phyloP scores from a whole-genome alignment of 2,888 invertebrate species.

The Candidula unifasciata region DNA sequence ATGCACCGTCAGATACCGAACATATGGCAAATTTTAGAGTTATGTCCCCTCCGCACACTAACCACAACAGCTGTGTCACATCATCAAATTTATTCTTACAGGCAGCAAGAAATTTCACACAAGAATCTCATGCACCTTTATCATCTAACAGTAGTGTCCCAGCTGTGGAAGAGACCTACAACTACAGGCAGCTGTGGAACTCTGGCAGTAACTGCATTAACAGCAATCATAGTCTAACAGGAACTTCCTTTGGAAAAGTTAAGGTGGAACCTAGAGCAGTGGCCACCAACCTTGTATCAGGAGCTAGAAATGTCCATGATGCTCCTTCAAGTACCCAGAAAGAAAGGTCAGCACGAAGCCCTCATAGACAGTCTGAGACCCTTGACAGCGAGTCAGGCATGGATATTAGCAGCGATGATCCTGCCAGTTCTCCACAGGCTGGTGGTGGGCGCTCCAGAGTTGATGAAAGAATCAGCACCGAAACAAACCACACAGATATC shows the following conservation, averaged over 20 bases:
- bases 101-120: constrained; percentile 56
- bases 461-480: constrained; percentile 31
- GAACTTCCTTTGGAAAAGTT: constrained; percentile 59
- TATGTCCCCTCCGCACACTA: constrained; percentile 62
- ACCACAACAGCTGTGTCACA: constrained; percentile 62
- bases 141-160: constrained; percentile 51
- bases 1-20: constrained; percentile 23
- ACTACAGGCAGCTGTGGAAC: constrained; percentile 50
- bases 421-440: constrained; percentile 48
- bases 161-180: constrained; percentile 36
- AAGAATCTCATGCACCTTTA: constrained; percentile 54
- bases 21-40: constrained; percentile 39
- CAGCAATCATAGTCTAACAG: constrained; percentile 28
- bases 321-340: constrained; percentile 46
- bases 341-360: constrained; percentile 33
- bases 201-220: constrained; percentile 13
- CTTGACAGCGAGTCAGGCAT: constrained; percentile 49
- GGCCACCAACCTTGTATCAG: constrained; percentile 12
- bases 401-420: constrained; percentile 55
- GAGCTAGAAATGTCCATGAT: constrained; percentile 22
- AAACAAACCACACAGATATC: constrained; percentile 41
- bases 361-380: constrained; percentile 49
- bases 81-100: constrained; percentile 67
- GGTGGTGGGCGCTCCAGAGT: constrained; percentile 15
- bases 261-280: constrained; percentile 65